Base-by-base conservation (phyloP, 1,140 invertebrate species). In the Telenomus remus region DNA sequence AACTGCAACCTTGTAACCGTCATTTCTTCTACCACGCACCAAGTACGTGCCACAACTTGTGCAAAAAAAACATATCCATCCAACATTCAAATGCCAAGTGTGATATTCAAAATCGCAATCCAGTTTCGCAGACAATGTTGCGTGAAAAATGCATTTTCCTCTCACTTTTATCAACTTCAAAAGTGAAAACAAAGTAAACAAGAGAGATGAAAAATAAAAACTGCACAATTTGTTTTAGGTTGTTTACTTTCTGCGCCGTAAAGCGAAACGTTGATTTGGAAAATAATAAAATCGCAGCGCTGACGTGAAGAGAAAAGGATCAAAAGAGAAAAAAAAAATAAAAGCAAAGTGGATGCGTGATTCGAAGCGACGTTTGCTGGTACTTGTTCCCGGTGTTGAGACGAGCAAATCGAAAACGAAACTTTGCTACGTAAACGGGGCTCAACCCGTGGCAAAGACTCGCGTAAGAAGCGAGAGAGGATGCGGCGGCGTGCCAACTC, bases 381-480 rank as follows among this genome's bases (percentile, higher is more conserved):
- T 78, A 63, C 60, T 64, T 69, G 59, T 72, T 69, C 61, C 55
- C 60, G 64, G 44, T 64, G 73, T 57, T 27, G 68, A 72, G 55
- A 57, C 79, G 79, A 65, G 70, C 76, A 72, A 83, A 80, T 82
- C 60, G 70, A 61, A 81, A 76, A 79, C 78, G 80, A 82, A 86
- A 86, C 70, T 85, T 82, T 76, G 79, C 77, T 72, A 78, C 80
- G 80, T 82, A 82, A 86, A 86, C 80, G 82, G 78, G 82, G 81
- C 78, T 86, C 85, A 84, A 80, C 77, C 81, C 34, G 39, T 49
- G 48, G 43, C 47, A 53, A 48, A 50, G 37, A 47, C 15, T 47
- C 12, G n/a, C 9, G 43, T 13, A 33, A 16, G 14, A 0, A 15
- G 15, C 39, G 46, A 39, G 2, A 46, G 42, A 53, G 43, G 19